Percentiles rank a stretch among this genome's conserved stretches.
These are phyloP conservation scores for Etheostoma perlongum DNA, from an alignment of 2,797 vertebrate genomes.

Conservation along the genomic window DNA sequence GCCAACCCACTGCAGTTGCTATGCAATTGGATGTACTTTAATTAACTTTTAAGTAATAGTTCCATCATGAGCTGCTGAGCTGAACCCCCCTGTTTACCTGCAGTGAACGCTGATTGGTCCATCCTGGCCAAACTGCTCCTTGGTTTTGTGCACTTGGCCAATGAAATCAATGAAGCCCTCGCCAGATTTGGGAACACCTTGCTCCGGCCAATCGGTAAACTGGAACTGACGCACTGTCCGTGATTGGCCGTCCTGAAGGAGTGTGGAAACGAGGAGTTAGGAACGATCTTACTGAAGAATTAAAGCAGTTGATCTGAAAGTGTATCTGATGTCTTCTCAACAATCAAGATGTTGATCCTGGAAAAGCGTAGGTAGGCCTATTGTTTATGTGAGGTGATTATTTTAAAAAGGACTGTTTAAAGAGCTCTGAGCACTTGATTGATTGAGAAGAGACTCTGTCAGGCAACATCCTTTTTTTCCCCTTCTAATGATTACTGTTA, in stretches of 20 bases:
- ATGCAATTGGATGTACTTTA: not conserved
- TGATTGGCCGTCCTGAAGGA: slow-evolving; percentile 93
- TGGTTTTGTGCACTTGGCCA: slow-evolving; percentile 98
- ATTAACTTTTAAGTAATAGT: not conserved
- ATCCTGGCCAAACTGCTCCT: slow-evolving; percentile 99
- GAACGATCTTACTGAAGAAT: not conserved
- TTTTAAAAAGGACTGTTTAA: slow-evolving; percentile 46
- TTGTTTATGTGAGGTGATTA: slow-evolving; percentile 32
- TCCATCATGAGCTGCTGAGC: not conserved
- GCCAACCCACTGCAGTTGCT: not conserved
- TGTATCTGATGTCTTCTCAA: slow-evolving; percentile 13
- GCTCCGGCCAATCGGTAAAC: slow-evolving; percentile 99
- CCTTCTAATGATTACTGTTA: slow-evolving; percentile 77
- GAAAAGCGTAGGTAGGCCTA: not conserved
- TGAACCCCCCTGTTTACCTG: slow-evolving; percentile 85
- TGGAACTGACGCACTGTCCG: slow-evolving; percentile 99
- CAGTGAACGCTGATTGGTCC: slow-evolving; percentile 98
- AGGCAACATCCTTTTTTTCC: slow-evolving; percentile 59
- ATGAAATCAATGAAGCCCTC: slow-evolving; percentile 99
- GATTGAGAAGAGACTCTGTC: slow-evolving; percentile 52
- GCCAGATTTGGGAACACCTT: slow-evolving; percentile 98
- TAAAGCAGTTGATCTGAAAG: slow-evolving; percentile 12
- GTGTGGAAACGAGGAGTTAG: not conserved
- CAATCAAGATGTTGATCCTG: slow-evolving; percentile 19
- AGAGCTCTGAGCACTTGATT: slow-evolving; percentile 22